Conservation (phyloP, 2,888 invertebrate species). For the Oxytorus armatus region DNA sequence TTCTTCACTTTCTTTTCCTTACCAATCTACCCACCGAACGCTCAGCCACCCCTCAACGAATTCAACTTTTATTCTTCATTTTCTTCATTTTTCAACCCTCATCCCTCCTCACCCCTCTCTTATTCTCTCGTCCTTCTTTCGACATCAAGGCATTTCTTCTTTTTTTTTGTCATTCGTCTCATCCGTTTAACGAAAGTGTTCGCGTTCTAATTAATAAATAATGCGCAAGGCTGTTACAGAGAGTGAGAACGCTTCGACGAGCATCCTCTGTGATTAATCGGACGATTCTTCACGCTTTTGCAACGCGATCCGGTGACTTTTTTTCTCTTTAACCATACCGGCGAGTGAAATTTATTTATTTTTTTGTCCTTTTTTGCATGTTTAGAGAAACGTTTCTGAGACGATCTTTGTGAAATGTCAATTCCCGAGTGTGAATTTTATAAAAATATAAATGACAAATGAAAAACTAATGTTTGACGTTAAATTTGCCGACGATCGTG, state of each 20-base stretch:
- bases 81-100: constrained; percentile 50
- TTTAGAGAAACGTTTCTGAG: no score
- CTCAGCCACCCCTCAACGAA: constrained; percentile 55
- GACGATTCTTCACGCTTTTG: constrained; percentile 56
- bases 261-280: constrained; percentile 40
- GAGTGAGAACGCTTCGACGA: constrained; percentile 45
- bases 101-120: constrained; percentile 31
- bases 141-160: constrained; percentile 49
- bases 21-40: constrained; percentile 42
- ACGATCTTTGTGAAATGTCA: no score
- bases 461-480: no score
- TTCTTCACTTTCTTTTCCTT: constrained; percentile 74
- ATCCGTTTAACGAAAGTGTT: constrained; percentile 51
- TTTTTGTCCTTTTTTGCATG: no score
- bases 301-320: not conserved
- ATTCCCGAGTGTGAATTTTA: no score
- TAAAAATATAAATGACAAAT: no score
- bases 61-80: constrained; percentile 74
- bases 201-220: constrained; percentile 63
- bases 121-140: constrained; percentile 44
- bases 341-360: constrained; percentile 15
- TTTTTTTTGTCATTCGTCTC: constrained; percentile 28
- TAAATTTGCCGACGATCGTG: no score
- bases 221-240: constrained; percentile 39
- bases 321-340: constrained; percentile 9